These are phyloP conservation scores for Andrena bicolor DNA, from an alignment of 2,888 invertebrate genomes.

Conservation along the genomic window DNA sequence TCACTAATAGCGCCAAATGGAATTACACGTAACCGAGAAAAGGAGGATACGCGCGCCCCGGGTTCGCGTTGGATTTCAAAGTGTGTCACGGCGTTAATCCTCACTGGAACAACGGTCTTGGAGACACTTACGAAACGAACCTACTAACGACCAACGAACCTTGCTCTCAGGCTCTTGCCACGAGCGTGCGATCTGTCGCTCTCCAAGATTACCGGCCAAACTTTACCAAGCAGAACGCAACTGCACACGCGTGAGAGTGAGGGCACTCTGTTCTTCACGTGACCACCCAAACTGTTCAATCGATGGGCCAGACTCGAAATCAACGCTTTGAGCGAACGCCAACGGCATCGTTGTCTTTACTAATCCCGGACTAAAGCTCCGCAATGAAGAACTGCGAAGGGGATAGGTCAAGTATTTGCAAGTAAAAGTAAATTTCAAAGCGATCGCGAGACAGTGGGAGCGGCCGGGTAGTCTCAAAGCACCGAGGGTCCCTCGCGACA, in stretches of 20 bases:
- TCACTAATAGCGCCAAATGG: conserved; percentile 34
- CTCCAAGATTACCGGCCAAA: neutral
- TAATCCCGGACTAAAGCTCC: conserved; percentile 13
- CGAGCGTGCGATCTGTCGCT: neutral
- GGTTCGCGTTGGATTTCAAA: conserved; percentile 28
- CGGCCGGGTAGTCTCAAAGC: conserved; percentile 28
- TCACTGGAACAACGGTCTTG: conserved; percentile 18
- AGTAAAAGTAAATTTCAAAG: conserved; percentile 42
- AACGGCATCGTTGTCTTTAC: neutral
- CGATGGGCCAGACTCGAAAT: neutral
- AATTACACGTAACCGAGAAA: conserved; percentile 20
- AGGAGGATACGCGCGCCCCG: neutral
- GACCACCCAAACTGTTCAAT: neutral
- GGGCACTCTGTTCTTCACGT: too few species aligned
- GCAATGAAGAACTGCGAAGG: neutral
- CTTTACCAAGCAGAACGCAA: too few species aligned
- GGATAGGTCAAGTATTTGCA: conserved; percentile 32
- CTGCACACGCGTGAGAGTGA: too few species aligned
- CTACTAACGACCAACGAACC: conserved; percentile 18
- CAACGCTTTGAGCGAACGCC: neutral
- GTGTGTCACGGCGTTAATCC: conserved; percentile 42
- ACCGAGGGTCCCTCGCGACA: conserved; percentile 1
- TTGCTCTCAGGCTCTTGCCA: conserved; percentile 5
- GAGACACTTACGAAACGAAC: conserved; percentile 35
- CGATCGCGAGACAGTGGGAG: conserved; percentile 28